Conservation (phyloP, 2,888 invertebrate species). For the Lymantria monacha region DNA sequence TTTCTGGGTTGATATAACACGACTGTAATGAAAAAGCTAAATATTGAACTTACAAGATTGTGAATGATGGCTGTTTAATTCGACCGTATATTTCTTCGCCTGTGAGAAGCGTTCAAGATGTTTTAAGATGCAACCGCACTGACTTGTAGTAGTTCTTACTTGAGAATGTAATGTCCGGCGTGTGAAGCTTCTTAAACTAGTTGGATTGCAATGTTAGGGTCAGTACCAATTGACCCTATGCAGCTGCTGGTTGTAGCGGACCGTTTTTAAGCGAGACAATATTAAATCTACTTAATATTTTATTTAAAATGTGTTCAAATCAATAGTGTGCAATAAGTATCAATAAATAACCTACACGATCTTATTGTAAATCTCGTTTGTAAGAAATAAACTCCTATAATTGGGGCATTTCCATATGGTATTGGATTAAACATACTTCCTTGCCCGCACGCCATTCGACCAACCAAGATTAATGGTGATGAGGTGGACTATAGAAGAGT, state of each 20-base stretch:
- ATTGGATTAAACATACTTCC: too few species aligned
- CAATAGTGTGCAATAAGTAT: constrained; percentile 8
- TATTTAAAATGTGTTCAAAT: constrained; percentile 21
- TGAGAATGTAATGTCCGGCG: constrained; percentile 12
- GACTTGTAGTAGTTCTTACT: constrained; percentile 35
- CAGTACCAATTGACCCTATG: constrained; percentile 72
- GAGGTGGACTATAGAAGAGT: too few species aligned
- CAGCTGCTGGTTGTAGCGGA: constrained; percentile 63
- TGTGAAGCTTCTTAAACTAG: constrained; percentile 40
- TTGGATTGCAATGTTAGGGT: constrained; percentile 63
- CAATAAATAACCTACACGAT: not conserved
- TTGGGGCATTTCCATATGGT: too few species aligned
- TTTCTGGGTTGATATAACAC: constrained; percentile 32
- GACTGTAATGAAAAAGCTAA: constrained; percentile 19
- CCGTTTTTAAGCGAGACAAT: constrained; percentile 56
- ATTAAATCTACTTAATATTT: constrained; percentile 42
- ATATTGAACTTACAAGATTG: constrained; percentile 19
- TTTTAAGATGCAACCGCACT: constrained; percentile 36
- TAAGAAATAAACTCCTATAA: too few species aligned
- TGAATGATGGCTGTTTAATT: constrained; percentile 37
- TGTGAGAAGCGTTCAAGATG: constrained; percentile 47
- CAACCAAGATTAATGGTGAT: too few species aligned
- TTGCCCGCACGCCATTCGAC: too few species aligned
- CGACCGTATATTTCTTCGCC: constrained; percentile 30
- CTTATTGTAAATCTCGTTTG: too few species aligned